Evolutionary conservation across 2,113 vertebrate genomes (phyloP).

Genomic region (Daubentonia madagascariensis): DNA sequence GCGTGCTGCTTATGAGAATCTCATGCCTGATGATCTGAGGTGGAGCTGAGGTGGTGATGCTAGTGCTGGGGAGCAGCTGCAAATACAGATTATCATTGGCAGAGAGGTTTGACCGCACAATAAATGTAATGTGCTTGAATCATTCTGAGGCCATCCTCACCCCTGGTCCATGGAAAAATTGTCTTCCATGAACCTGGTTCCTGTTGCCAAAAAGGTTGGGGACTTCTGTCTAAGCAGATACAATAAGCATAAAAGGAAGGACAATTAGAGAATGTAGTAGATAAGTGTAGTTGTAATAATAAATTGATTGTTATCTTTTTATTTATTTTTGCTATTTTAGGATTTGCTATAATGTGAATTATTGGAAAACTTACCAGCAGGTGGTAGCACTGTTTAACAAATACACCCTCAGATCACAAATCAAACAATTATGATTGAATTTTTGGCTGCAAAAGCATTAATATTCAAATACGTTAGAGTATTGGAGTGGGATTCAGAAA

Average conservation of each 20-base stretch:
- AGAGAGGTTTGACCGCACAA: no score
- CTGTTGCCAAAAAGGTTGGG: no score
- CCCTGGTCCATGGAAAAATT: no score
- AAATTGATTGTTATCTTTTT: neutral
- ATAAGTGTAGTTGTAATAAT: neutral
- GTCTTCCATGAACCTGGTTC: no score
- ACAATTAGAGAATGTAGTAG: neutral
- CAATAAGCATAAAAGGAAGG: neutral
- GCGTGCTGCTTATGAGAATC: no score
- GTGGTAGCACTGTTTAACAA: constrained; percentile 72
- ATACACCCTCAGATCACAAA: constrained; percentile 8
- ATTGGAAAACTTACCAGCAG: constrained; percentile 72
- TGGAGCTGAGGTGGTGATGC: no score
- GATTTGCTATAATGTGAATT: neutral
- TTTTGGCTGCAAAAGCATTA: neutral
- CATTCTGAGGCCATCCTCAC: no score
- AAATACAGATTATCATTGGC: no score
- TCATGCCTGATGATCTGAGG: no score
- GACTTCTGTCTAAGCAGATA: neutral
- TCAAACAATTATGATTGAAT: neutral
- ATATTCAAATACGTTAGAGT: neutral
- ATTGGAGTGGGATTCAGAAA: neutral
- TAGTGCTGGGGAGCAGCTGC: no score
- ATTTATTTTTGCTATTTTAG: neutral
- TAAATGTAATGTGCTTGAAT: no score